Base-by-base conservation (phyloP, 2,888 invertebrate genomes). In the Drosophila seclusa region DNA sequence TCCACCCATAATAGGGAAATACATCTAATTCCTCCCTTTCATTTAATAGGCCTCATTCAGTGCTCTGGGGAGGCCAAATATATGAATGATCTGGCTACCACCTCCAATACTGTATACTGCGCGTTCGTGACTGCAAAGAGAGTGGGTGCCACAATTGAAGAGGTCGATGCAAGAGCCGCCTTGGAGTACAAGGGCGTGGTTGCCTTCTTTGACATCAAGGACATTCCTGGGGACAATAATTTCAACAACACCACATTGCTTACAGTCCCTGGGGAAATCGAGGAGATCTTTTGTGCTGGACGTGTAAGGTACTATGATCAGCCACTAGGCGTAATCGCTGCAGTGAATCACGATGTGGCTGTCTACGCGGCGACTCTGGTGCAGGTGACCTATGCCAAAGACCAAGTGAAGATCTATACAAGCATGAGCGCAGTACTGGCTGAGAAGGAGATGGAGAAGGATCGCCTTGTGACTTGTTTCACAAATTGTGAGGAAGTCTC, bases 31-130 rank as follows among this genome's bases (percentile, higher is more conserved):
- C 31, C 4, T 21, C 0, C 2, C 24, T 34, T 13, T 4, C 24
- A 42, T 13, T 4, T 13, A 1, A 8, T 11, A 83, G 83, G 83
- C 1, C 76, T 85, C 2, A 94, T 95, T 52, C 95, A 96, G 80
- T 95, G 95, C 78, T 94, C 95, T 83, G 98, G 98, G 2, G 97
- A 97, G 91, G 96, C 97, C 0, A 94, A 95, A 58, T 98, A 96
- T 91, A 94, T 96, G 27, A 96, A 96, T 90, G 98, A 98, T 91
- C 93, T 96, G 27, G 95, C 95, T 10, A 93, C 94, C 94, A 94
- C 0, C 93, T 95, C 77, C 96, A 97, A 78, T 60, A 93, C 94
- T 96, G 1, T 93, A 70, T 85, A 91, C 81, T 84, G 84, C 1
- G 95, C 95, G 0, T 96, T 96, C 74, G 91, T 94, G 69, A 93